Evolutionary conservation across 1,140 invertebrate species (phyloP).

Genomic region (Lepidurus couesii): DNA sequence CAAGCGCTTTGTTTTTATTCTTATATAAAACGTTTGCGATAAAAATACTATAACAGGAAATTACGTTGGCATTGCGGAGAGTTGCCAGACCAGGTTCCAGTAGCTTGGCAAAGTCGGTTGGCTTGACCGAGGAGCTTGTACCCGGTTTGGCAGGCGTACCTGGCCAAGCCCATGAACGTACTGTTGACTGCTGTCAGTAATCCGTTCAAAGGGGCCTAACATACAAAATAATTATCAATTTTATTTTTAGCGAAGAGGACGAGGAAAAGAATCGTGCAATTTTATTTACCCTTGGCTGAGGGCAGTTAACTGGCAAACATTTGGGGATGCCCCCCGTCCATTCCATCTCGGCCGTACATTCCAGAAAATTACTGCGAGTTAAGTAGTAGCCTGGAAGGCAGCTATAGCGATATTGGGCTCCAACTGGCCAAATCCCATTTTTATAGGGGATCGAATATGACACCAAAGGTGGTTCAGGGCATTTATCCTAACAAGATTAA

Average conservation of each 20-base stretch:
- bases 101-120: slow-evolving; percentile 43
- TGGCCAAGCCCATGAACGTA: slow-evolving; percentile 32
- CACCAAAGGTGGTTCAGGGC: not conserved
- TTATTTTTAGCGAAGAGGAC: not conserved
- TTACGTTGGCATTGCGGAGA: slow-evolving; percentile 39
- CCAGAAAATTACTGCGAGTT: not conserved
- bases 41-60: not conserved
- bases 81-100: slow-evolving; percentile 44
- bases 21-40: slow-evolving; percentile 21
- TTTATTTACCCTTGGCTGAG: not conserved
- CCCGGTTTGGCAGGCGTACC: slow-evolving; percentile 44
- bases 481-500: not conserved
- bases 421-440: not conserved
- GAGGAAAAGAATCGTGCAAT: no score
- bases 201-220: not conserved
- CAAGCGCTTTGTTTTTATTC: not conserved
- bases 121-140: slow-evolving; percentile 43
- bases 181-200: not conserved
- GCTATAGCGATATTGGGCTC: slow-evolving; percentile 30
- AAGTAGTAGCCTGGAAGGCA: slow-evolving; percentile 38
- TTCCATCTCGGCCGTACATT: slow-evolving; percentile 29
- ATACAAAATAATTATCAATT: not conserved
- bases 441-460: not conserved
- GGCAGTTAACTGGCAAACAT: slow-evolving; percentile 38
- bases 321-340: slow-evolving; percentile 36